Base-by-base conservation (phyloP, 2,888 invertebrate genomes). In the Orchesellides sinensis region DNA sequence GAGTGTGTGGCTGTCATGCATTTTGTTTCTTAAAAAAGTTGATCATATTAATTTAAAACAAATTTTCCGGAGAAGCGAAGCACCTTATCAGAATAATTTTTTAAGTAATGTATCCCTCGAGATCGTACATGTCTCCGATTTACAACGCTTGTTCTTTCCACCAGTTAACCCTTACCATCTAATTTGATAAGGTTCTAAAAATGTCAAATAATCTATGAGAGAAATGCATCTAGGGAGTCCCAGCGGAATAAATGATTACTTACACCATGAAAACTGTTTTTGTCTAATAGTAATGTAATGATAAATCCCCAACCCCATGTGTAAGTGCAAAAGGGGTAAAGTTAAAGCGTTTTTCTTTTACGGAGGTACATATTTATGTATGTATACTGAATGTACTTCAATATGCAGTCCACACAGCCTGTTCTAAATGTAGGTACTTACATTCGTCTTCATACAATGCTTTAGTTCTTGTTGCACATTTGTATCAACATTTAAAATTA, bases 131-230 rank as follows among this genome's bases (percentile, higher is more conserved):
- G 23, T 10, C 45, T 40, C 23, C 2, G 17, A 65, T 65, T 65
- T 40, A 45, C 40, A 19, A 65, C 27, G 66, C 47, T 27, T 66
- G 66, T 66, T 47, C 19, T 40, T 63, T 14, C 14, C 1, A 12
- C 45, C n/a, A 2, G 14, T 45, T 40, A 40, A 65, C 29, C 66
- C 47, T 66, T 66, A 25, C n/a, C 63, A 63, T 45, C 40, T 10
- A 63, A 66, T 66, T 66, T 49, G 66, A 27, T 49, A 6, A 27
- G 66, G 66, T 45, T 66, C 45, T 40, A 66, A 49, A 66, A 66
- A 45, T 49, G 66, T 66, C 66, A 66, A 66, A 66, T 66, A 66
- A 66, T 25, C 47, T 66, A n/a, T 49, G 66, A 17, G 29, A n/a
- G 23, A 49, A 49, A 40, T 40, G 10, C n/a, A 40, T 40, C n/a